Evolutionary conservation across 2,797 vertebrate genomes (phyloP).

Genomic region (Poeciliopsis gracilis): DNA sequence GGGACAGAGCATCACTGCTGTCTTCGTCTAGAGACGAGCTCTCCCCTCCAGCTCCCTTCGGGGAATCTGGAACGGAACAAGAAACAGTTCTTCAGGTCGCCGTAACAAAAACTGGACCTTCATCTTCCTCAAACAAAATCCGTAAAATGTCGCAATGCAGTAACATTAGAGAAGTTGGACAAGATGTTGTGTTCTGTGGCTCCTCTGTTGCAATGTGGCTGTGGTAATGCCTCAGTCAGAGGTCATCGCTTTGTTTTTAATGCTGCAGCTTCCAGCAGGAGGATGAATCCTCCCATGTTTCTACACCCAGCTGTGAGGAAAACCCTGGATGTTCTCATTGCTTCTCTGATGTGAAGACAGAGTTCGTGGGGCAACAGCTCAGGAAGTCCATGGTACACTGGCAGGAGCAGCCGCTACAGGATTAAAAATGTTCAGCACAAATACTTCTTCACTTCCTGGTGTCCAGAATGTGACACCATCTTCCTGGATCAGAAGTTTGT

Average conservation of each 20-base stretch:
- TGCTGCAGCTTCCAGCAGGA: background rate
- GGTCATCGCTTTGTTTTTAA: background rate
- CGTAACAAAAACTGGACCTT: background rate
- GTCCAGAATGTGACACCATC: background rate
- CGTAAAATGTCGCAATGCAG: conserved; percentile 29
- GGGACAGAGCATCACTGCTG: conserved; percentile 95
- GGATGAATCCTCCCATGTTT: conserved; percentile 7
- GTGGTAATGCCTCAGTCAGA: background rate
- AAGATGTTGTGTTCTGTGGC: conserved; percentile 11
- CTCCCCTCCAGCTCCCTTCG: conserved; percentile 88
- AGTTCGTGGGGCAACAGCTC: background rate
- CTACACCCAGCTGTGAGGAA: background rate
- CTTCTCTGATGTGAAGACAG: background rate
- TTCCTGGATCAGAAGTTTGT: background rate
- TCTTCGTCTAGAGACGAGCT: conserved; percentile 96
- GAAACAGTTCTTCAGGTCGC: background rate
- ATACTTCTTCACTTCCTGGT: background rate
- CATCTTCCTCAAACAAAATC: background rate
- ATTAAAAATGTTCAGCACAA: background rate
- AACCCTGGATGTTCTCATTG: conserved; percentile 22
- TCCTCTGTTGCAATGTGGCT: conserved; percentile 49
- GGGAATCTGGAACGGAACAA: conserved; percentile 71
- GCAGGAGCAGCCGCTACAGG: background rate
- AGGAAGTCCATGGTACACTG: background rate
- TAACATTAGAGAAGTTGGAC: conserved; percentile 47